Evolutionary conservation across 2,113 vertebrate genomes (phyloP), one percentile per base, ranked within the genome.

Genomic region (Neodontobutis hainanensis): DNA sequence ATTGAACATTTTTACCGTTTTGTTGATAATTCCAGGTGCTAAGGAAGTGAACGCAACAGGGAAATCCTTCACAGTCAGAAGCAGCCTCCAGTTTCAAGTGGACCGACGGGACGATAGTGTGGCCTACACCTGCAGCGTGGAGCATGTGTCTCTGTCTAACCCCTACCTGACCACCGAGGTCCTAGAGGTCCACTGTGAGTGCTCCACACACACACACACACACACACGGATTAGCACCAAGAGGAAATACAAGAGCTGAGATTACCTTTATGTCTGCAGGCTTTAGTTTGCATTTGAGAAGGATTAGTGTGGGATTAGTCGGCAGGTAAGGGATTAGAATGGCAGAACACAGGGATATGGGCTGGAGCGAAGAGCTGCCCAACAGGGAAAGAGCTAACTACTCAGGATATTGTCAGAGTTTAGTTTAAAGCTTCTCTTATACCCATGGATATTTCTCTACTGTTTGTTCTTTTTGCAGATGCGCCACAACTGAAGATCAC

Each of bases 121-220:
- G 46, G 93, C 95, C 0, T 90, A 98, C 74, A 96, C 95, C 87
- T 99, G 97, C 90, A 94, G 95, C 78, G 96, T 98, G 77, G 95
- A 99, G 78, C 97, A 99, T 0, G 93, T 95, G 68, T 94, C 97
- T 16, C 94, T 99, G 82, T 91, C 94, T 32, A 94, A 93, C 65
- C 95, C 96, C 44, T 95, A 98, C 87, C 94, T 95, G 91, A 95
- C 95, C 78, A 96, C 94, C 38, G 96, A 99, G 89, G 94, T 98
- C 81, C 94, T 99, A 93, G 95, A 98, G 93, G 96, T 99, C 86
- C 95, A 98, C 90, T 99, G 96, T 98, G 93, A 98, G 96, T 96
- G 34, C 52, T 46, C 44, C 44, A 11, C 44, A 46, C 44, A 12
- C 44, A 46, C 5, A 10, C 11, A 36, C 34, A 90, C 80, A 81